phyloP scores from a whole-genome alignment of 1,140 invertebrate genomes.

The Drosophila pallidifrons region DNA sequence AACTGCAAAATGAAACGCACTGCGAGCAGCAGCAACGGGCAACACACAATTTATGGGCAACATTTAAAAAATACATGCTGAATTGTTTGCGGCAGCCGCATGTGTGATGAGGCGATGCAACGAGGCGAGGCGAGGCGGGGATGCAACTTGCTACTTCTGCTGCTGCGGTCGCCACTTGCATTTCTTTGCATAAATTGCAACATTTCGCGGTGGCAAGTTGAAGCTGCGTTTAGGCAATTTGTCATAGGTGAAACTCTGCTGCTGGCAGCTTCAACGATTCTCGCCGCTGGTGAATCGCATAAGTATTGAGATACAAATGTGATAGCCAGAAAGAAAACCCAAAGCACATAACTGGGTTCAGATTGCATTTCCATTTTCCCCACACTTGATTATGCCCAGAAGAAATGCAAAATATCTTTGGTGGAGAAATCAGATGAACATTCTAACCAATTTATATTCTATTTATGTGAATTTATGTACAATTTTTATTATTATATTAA shows the following conservation, averaged over 20 bases:
- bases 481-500: no score
- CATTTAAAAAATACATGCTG: slow-evolving; percentile 76
- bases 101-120: neutral
- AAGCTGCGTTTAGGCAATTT: slow-evolving; percentile 76
- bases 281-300: slow-evolving; percentile 31
- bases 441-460: no score
- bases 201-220: slow-evolving; percentile 57
- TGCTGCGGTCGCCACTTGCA: slow-evolving; percentile 27
- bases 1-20: slow-evolving; percentile 65
- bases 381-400: neutral
- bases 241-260: slow-evolving; percentile 65
- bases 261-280: slow-evolving; percentile 35
- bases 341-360: slow-evolving; percentile 5
- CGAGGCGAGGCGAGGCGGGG: neutral
- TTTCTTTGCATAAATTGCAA: slow-evolving; percentile 83
- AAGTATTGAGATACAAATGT: slow-evolving; percentile 59
- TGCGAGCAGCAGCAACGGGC: slow-evolving; percentile 47
- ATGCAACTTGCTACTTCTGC: slow-evolving; percentile 13
- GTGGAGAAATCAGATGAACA: no score
- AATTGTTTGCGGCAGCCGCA: slow-evolving; percentile 77
- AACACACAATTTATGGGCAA: slow-evolving; percentile 75
- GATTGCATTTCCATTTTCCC: slow-evolving; percentile 8
- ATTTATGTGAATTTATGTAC: no score
- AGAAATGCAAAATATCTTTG: no score
- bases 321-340: slow-evolving; percentile 22